These are phyloP conservation scores for Sebastes itinus DNA, from an alignment of 2,797 vertebrate species.

Conservation along the genomic window DNA sequence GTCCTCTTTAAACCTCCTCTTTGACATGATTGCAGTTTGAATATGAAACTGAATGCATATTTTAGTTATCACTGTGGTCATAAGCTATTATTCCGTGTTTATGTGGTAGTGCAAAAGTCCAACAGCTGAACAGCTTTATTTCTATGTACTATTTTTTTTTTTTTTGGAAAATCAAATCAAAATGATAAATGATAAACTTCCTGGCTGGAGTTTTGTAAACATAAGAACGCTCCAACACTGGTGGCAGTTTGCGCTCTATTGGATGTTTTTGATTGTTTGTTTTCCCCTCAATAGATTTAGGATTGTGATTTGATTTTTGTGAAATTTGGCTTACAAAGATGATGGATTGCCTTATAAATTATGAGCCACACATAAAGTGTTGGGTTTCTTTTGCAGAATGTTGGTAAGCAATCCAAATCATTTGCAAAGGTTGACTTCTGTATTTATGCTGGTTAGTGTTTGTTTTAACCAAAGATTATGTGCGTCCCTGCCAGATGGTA, in stretches of 20 bases:
- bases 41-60: not conserved
- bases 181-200: not conserved
- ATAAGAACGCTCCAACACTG: not conserved
- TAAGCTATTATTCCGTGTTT: not conserved
- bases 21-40: not conserved
- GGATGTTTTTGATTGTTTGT: not conserved
- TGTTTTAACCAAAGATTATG: not conserved
- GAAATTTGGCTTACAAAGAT: not conserved
- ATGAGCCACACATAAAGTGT: not conserved
- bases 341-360: not conserved
- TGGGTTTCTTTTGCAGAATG: not conserved
- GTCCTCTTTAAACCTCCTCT: not conserved
- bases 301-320: slow-evolving; percentile 15
- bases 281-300: not conserved
- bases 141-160: not conserved
- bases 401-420: not conserved
- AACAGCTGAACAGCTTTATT: not conserved
- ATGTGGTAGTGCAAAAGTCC: not conserved
- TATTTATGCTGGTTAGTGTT: not conserved
- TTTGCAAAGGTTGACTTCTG: not conserved
- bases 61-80: not conserved
- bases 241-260: not conserved
- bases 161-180: not conserved
- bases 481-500: not conserved
- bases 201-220: not conserved